Base-by-base conservation (phyloP, 2,113 vertebrate species). In the Cololabis saira region DNA sequence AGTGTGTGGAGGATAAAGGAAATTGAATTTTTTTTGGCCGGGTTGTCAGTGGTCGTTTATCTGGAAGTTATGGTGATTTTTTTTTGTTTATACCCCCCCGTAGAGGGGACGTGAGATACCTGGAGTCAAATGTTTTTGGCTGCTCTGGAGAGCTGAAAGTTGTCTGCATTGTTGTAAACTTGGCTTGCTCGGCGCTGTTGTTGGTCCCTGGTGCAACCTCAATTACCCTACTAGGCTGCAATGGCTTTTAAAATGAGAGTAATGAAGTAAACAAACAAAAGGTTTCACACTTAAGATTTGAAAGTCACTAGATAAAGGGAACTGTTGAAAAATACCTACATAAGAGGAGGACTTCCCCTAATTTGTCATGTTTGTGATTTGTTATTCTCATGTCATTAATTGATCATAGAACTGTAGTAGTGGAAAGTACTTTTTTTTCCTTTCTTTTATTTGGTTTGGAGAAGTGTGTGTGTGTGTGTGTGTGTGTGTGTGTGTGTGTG, bases 131-230 rank as follows among this genome's bases (percentile, higher is more conserved):
- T 74, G 78, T 74, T 78, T 14, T 62, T 27, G 42, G 65, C 64
- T 37, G 40, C 51, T 84, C 22, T 5, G 21, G 68, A 55, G 50
- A 79, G 56, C 57, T 65, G 44, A 76, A 91, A 91, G 90, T 91
- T 91, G 71, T 50, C 80, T 14, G 60, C 80, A 81, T 82, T 88
- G 87, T 88, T 84, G 76, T 76, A 70, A 86, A 87, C 78, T 90
- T 83, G 71, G 52, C 73, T 78, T 48, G 21, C 27, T 44, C 27
- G 48, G 56, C 52, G 56, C 41, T 24, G 72, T 15, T 75, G 71
- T 61, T 72, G 62, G 75, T 52, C 44, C 21, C 55, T 40, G 45
- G 12, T 30, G 58, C 73, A 80, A 65, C 79, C 82, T 44, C 74
- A 21, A 11, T 71, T 74, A 81, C 85, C 87, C 17, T 44, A 18